Conservation (phyloP, 2,113 vertebrate genomes). For the Mirza zaza region DNA sequence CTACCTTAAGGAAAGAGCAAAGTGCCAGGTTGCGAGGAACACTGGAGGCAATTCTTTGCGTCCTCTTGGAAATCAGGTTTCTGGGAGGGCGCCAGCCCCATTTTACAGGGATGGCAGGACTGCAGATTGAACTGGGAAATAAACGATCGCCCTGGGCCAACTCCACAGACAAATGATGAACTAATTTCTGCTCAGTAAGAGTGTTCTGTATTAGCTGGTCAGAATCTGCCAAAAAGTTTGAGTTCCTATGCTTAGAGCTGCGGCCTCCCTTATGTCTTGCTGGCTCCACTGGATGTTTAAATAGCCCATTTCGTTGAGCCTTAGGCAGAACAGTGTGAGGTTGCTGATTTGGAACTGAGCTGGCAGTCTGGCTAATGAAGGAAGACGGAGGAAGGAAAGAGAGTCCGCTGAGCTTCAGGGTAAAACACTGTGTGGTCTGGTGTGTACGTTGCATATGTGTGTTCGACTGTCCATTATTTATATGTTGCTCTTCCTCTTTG, state of each 20-base stretch:
- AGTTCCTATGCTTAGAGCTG: conserved; percentile 28
- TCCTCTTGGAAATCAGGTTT: background rate
- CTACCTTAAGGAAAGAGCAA: background rate
- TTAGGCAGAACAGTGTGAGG: background rate
- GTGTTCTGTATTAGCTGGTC: conserved; percentile 27
- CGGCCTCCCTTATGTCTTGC: conserved; percentile 25
- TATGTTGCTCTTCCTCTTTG: background rate
- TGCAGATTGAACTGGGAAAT: conserved; percentile 52
- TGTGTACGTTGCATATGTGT: background rate
- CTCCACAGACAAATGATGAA: conserved; percentile 40
- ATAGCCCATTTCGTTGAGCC: conserved; percentile 13
- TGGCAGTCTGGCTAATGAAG: conserved; percentile 47
- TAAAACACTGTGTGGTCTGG: background rate
- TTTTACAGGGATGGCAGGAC: background rate
- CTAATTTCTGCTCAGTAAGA: conserved; percentile 60
- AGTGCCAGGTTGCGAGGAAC: background rate
- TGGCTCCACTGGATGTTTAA: conserved; percentile 51
- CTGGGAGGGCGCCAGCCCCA: background rate
- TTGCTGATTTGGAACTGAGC: conserved; percentile 27
- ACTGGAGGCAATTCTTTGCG: conserved; percentile 2
- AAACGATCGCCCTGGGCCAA: conserved; percentile 48
- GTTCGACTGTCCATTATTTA: background rate
- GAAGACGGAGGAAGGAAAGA: background rate
- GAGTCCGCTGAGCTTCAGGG: background rate
- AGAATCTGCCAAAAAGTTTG: conserved; percentile 62